Conservation (phyloP, 2,888 invertebrate genomes). For the Ochropacha duplaris region DNA sequence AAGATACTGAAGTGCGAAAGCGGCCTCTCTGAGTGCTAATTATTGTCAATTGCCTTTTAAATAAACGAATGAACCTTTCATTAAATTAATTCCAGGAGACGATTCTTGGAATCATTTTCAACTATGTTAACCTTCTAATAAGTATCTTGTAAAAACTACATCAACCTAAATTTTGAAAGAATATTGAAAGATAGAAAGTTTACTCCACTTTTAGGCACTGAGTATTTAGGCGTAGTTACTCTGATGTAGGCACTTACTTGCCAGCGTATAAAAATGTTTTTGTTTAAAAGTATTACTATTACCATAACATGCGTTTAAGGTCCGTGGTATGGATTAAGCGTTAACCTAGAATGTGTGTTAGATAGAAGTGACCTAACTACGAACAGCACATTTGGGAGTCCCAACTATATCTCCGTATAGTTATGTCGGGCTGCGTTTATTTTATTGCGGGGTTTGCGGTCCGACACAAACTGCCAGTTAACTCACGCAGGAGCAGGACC, state of each 20-base stretch:
- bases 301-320: no score
- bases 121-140: no score
- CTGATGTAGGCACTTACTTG: not conserved
- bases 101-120: conserved; percentile 8
- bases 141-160: no score
- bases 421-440: conserved; percentile 48
- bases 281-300: not conserved
- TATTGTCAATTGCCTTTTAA: conserved; percentile 28
- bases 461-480: conserved; percentile 48
- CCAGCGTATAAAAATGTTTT: not conserved
- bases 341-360: not conserved
- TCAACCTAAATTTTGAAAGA: no score
- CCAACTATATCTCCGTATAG: conserved; percentile 20
- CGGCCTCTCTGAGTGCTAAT: conserved; percentile 23
- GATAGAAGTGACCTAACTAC: conserved; percentile 14
- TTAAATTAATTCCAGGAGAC: conserved; percentile 24
- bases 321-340: no score
- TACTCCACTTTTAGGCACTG: not conserved
- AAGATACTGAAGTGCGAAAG: conserved; percentile 15
- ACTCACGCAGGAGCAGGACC: no score
- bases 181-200: no score
- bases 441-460: conserved; percentile 52
- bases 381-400: conserved; percentile 41
- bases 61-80: conserved; percentile 27
- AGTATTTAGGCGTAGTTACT: not conserved